Conservation (phyloP, 2,797 vertebrate species). For the Dendrocincla tyrannina region DNA sequence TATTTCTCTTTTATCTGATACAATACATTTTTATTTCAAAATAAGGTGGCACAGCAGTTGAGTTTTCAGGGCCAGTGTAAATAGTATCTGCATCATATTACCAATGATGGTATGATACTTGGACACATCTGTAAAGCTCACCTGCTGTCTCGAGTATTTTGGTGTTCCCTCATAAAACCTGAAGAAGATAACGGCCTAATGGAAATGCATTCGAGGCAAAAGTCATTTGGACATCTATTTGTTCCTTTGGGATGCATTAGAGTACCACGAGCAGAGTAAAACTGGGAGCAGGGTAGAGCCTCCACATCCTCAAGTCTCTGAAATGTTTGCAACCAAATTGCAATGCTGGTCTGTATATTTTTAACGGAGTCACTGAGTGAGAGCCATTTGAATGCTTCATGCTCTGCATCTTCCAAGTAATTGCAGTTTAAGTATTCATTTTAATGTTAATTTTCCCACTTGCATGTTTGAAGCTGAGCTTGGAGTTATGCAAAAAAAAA, state of each 20-base stretch:
- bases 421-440: constrained; percentile 37
- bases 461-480: neutral
- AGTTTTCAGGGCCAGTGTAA: neutral
- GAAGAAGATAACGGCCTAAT: neutral
- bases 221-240: neutral
- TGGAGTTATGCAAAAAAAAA: neutral
- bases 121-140: neutral
- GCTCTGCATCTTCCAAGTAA: constrained; percentile 34
- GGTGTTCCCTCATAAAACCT: neutral
- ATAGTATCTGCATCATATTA: neutral
- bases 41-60: neutral
- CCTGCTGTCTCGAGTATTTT: neutral
- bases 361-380: neutral
- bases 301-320: neutral
- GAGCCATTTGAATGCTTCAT: constrained; percentile 28
- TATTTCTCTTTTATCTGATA: neutral
- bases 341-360: neutral
- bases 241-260: neutral
- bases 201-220: neutral
- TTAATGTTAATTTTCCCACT: constrained; percentile 38
- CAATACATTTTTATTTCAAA: neutral
- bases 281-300: neutral
- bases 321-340: neutral
- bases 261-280: neutral
- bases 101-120: neutral